Evolutionary conservation across 2,113 vertebrate species (phyloP), one percentile per base, ranked within the genome.

Genomic region (Piaya cayana): DNA sequence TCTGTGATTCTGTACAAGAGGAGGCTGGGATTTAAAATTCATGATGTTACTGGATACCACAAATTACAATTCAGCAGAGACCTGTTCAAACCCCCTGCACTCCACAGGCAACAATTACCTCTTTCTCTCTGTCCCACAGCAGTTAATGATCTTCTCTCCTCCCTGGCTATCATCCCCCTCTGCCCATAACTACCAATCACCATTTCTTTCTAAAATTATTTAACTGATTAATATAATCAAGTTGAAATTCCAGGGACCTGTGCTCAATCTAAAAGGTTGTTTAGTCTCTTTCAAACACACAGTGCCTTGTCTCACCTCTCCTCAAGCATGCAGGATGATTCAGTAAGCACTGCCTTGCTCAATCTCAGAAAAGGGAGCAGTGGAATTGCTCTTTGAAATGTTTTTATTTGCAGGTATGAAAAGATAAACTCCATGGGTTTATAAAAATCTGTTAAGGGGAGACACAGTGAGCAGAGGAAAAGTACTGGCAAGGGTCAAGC

Each of bases 221-320:
- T 45, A 90, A 62, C 82, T 88, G 50, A 95, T 95, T 76, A 72
- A 69, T 39, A 82, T 8, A 93, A 93, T 93, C 82, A 83, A 76
- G 68, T n/a, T 80, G 50, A 90, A 94, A 92, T 80, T 55, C 82
- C 58, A 64, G 13, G 74, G 37, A 69, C 22, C 63, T 45, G 15
- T 55, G 34, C 32, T 82, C 85, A 50, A 7, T 42, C 26, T 53
- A 21, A 72, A 82, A 69, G 50, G 71, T 3, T 62, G 49, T 68
- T 64, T 70, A 79, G 36, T 30, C 50, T 58, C 67, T 30, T 69
- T 60, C 67, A 52, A 45, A 15, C 45, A 32, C 59, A 5, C n/a
- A 37, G 45, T 8, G 23, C 23, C n/a, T 12, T 5, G 1, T 14
- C 34, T 37, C 23, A 20, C 43, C 64, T 49, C 36, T 32, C 30